Base-by-base conservation (phyloP, 2,113 vertebrate species). In the Micromys minutus region DNA sequence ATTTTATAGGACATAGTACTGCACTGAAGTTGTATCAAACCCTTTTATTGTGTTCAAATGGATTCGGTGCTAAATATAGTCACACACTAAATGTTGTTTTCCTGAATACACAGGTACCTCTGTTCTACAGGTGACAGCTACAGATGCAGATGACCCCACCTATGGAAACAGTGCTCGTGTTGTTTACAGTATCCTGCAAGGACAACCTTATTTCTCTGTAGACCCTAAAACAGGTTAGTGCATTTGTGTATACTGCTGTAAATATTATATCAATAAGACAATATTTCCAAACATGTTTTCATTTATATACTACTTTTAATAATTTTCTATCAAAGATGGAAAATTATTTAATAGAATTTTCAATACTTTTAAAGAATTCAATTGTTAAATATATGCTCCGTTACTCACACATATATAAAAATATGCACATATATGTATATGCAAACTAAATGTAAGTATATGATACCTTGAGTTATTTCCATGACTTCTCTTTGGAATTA, bases 151-250 rank as follows among this genome's bases (percentile, higher is more conserved):
- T 92, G 99, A 99, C 86, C 99, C 99, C 75, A 99, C 99, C 8
- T 99, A 99, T 55, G 99, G 99, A 97, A 99, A 99, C 97, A 99
- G 99, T 0, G 99, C 99, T 52, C 98, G 99, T 9, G 99, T 99
- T 77, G 99, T 99, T 67, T 99, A 99, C 97, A 99, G 99, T 88
- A 99, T 99, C 97, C 99, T 99, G 79, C 99, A 99, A 97, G 99
- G 99, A 98, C 99, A 99, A 97, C 99, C 99, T 90, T 99, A 99
- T 98, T 99, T 99, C 98, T 99, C 99, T 1, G 99, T 99, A 77
- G 99, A 99, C 96, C 99, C 99, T 76, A 99, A 99, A 99, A 99
- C 99, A 98, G 99, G 99, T 99, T 57, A 5, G 97, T 88, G 55
- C 31, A 59, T 61, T 67, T 74, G 45, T 29, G 21, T 92, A 88